Conservation (phyloP, 2,113 vertebrate species). For the Megaptera novaeangliae region DNA sequence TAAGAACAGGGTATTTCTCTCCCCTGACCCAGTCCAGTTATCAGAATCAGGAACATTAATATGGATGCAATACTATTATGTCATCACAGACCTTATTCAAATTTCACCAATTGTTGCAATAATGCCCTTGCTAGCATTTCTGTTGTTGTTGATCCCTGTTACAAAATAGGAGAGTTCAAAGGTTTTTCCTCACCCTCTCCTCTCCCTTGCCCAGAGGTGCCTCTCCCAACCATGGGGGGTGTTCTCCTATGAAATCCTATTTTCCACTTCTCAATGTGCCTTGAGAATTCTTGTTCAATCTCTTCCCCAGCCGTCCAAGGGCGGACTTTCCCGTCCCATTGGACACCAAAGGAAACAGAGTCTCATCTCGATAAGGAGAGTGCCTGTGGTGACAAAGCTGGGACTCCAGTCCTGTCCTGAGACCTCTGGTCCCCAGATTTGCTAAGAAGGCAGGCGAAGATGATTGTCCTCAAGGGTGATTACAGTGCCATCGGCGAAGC, state of each 20-base stretch:
- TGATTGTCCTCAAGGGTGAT: not conserved
- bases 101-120: not conserved
- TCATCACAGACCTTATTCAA: not conserved
- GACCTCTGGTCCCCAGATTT: not conserved
- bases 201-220: not conserved
- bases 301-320: rapidly evolving
- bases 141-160: not conserved
- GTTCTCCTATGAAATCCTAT: too few species aligned
- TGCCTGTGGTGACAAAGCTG: not conserved
- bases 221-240: too few species aligned
- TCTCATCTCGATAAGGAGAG: not conserved
- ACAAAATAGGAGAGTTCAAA: not conserved
- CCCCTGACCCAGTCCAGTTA: not conserved
- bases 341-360: not conserved
- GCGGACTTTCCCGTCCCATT: not conserved
- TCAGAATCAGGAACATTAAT: not conserved
- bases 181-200: not conserved
- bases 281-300: not conserved
- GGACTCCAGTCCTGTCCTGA: not conserved
- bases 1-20: not conserved
- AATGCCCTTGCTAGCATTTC: not conserved
- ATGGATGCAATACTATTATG: rapidly evolving
- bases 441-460: not conserved
- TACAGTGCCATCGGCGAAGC: rapidly evolving
- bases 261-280: not conserved